A percentile compares a stretch with the other conserved stretches of the same genome.
These are phyloP conservation scores for Ochropleura leucogaster DNA, from an alignment of 2,888 invertebrate species.

Conservation along the genomic window DNA sequence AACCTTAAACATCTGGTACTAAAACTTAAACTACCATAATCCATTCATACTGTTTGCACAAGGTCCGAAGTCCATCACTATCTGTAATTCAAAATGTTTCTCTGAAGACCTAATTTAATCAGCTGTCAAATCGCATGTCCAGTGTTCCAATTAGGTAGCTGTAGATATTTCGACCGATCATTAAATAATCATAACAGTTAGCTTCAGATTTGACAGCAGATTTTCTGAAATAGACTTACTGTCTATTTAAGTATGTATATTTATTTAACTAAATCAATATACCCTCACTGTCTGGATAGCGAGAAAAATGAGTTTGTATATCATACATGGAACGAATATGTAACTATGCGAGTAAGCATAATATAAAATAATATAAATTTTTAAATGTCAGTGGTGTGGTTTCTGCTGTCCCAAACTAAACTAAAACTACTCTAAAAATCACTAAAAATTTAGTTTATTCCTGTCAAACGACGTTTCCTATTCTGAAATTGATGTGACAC, in stretches of 20 bases:
- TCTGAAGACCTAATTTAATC: conserved; percentile 17
- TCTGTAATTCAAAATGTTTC: conserved; percentile 5
- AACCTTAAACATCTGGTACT: neutral
- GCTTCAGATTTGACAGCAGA: neutral
- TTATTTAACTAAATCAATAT: too few relatives aligned
- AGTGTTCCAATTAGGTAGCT: conserved; percentile 1
- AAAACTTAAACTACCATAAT: neutral
- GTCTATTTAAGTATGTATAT: too few relatives aligned
- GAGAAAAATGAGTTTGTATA: neutral
- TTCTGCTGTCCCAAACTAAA: too few relatives aligned
- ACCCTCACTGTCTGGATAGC: neutral
- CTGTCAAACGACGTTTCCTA: too few relatives aligned
- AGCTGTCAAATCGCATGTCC: conserved; percentile 5
- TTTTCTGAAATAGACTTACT: neutral
- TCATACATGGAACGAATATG: neutral
- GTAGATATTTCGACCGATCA: neutral
- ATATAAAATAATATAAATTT: too few relatives aligned
- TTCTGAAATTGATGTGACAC: too few relatives aligned
- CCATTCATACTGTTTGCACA: conserved; percentile 3
- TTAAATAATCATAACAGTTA: neutral
- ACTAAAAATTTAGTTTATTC: too few relatives aligned
- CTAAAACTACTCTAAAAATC: too few relatives aligned
- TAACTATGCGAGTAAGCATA: neutral
- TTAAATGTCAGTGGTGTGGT: too few relatives aligned
- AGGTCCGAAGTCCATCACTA: neutral